Percentiles rank a stretch among this genome's conserved stretches.
Evolutionary conservation across 2,113 vertebrate genomes (phyloP).

Genomic region (Aleadryas rufinucha): DNA sequence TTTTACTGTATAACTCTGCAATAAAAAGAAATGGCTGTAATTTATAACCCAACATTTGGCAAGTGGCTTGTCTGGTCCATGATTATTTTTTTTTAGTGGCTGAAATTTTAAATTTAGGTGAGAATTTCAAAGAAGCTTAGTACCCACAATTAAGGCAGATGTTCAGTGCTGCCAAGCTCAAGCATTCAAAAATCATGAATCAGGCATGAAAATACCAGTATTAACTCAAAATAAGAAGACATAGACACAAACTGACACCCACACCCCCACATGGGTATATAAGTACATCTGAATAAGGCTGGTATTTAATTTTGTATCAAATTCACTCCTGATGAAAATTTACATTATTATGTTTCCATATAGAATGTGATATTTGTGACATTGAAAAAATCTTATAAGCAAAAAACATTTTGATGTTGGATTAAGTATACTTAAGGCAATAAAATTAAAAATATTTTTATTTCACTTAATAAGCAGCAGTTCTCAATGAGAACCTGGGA

Average conservation of each 20-base stretch:
- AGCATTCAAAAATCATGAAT: background rate
- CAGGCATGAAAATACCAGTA: background rate
- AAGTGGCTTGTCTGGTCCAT: background rate
- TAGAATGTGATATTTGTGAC: background rate
- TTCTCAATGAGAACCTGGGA: background rate
- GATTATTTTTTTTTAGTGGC: background rate
- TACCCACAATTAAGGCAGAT: background rate
- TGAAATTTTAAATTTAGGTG: slow-evolving; percentile 37
- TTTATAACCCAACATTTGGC: slow-evolving; percentile 32
- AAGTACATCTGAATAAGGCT: background rate
- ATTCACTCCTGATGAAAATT: background rate
- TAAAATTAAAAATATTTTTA: background rate
- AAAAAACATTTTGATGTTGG: background rate
- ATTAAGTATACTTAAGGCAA: background rate
- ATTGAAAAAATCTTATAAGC: background rate
- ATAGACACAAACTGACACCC: background rate
- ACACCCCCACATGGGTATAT: background rate
- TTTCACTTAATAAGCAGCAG: background rate
- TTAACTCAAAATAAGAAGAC: background rate
- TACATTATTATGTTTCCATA: background rate
- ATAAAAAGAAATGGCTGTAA: slow-evolving; percentile 48
- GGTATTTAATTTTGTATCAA: background rate
- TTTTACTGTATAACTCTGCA: background rate
- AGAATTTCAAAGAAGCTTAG: slow-evolving; percentile 28
- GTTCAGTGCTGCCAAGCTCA: background rate